A percentile compares a stretch with the other conserved stretches of the same genome.
These are phyloP conservation scores for Bombyx huttoni DNA, from an alignment of 2,888 invertebrate genomes.

Conservation along the genomic window DNA sequence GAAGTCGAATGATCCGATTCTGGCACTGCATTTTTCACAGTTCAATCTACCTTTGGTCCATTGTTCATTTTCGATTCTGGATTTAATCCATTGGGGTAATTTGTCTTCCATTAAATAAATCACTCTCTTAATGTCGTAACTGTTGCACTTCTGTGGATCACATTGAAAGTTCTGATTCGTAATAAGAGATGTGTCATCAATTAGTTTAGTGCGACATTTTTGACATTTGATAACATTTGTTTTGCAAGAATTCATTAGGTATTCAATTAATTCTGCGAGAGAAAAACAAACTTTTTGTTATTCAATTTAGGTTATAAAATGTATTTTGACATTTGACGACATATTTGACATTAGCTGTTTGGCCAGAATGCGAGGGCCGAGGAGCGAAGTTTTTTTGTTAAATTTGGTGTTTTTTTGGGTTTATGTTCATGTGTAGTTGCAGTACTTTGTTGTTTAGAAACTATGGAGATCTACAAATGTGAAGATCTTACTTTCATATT, in stretches of 20 bases:
- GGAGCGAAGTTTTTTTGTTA: too few relatives aligned
- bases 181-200: slow-evolving; percentile 22
- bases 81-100: slow-evolving; percentile 71
- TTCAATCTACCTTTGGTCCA: slow-evolving; percentile 79
- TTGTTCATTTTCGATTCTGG: slow-evolving; percentile 62
- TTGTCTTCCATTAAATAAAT: slow-evolving; percentile 71
- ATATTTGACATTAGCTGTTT: too few relatives aligned
- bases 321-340: too few relatives aligned
- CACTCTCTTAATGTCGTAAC: slow-evolving; percentile 38
- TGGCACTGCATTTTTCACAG: slow-evolving; percentile 73
- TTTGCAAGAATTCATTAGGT: slow-evolving; percentile 12
- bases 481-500: too few relatives aligned
- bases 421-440: too few relatives aligned
- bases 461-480: too few relatives aligned
- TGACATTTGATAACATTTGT: slow-evolving; percentile 43
- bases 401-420: too few relatives aligned
- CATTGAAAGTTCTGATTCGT: slow-evolving; percentile 19
- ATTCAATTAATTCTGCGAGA: neutral
- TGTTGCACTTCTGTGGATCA: slow-evolving; percentile 27
- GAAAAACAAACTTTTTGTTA: neutral
- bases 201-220: slow-evolving; percentile 52
- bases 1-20: slow-evolving; percentile 79
- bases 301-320: too few relatives aligned
- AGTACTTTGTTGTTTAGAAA: too few relatives aligned
- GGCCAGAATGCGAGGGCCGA: too few relatives aligned